Evolutionary conservation across 2,888 invertebrate species (phyloP).

Genomic region (Watsonalla cultraria): DNA sequence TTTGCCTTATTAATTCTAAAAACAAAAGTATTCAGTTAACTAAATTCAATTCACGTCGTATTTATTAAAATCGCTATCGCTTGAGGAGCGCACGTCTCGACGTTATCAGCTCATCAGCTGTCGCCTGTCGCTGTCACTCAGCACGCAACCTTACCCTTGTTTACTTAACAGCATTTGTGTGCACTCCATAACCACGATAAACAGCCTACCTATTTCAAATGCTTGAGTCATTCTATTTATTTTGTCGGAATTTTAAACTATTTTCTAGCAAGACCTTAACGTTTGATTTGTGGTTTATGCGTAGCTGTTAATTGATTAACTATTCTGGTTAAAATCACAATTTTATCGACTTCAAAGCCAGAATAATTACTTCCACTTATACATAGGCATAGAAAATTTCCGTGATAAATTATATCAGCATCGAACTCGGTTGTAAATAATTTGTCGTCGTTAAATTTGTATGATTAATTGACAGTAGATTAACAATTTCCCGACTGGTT

Average conservation of each 20-base stretch:
- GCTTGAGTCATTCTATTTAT: conserved; percentile 21
- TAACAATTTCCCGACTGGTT: no score
- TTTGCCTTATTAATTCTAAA: no score
- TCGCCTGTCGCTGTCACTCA: conserved; percentile 13
- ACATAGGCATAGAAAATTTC: no score
- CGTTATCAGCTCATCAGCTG: conserved; percentile 17
- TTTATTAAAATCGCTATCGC: background rate
- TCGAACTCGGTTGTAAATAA: no score
- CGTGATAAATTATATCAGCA: no score
- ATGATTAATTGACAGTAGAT: no score
- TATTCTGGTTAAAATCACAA: background rate
- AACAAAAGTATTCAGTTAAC: no score
- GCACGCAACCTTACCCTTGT: conserved; percentile 26
- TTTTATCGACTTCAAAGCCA: background rate
- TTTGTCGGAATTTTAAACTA: conserved; percentile 20
- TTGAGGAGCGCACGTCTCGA: background rate
- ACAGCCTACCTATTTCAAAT: conserved; percentile 26
- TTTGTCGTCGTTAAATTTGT: no score
- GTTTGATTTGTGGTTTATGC: background rate
- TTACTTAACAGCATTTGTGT: conserved; percentile 40
- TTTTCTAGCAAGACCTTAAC: conserved; percentile 6
- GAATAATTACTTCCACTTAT: no score
- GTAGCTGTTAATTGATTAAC: background rate
- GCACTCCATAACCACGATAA: conserved; percentile 36
- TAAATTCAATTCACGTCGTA: no score